phyloP scores from a whole-genome alignment of 2,797 vertebrate species.

The Crocidura indochinensis region DNA sequence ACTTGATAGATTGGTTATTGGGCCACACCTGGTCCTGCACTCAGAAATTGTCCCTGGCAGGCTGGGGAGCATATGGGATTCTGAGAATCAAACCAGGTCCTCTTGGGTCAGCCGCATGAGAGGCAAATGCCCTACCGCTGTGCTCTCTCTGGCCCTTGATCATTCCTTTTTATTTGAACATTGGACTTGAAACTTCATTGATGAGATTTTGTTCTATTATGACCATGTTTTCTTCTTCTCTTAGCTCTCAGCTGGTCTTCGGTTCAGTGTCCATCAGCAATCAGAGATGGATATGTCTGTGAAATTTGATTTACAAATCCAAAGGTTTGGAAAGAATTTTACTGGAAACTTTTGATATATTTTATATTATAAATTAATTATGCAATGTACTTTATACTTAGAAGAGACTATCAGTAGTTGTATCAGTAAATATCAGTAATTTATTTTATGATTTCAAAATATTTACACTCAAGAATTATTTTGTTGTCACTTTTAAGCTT shows the following conservation, averaged over 20 bases:
- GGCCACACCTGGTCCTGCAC: too few species aligned
- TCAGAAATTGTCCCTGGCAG: too few species aligned
- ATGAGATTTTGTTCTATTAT: slow-evolving; percentile 41
- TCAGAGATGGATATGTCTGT: slow-evolving; percentile 97
- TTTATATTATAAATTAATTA: background rate
- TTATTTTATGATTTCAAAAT: too few species aligned
- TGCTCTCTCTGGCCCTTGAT: too few species aligned
- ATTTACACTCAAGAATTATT: slow-evolving; percentile 39
- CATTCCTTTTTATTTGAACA: background rate
- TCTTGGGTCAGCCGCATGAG: too few species aligned
- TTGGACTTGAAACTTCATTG: background rate
- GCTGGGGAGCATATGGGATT: too few species aligned
- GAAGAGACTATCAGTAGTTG: too few species aligned
- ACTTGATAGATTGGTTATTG: too few species aligned
- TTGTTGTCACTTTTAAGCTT: slow-evolving; percentile 55
- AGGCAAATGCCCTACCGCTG: too few species aligned
- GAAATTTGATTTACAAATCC: slow-evolving; percentile 95
- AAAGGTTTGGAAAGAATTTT: slow-evolving; percentile 91
- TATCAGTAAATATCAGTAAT: too few species aligned
- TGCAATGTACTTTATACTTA: background rate
- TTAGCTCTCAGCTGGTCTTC: slow-evolving; percentile 94
- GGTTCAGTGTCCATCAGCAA: slow-evolving; percentile 97
- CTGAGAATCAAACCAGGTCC: too few species aligned
- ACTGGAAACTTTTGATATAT: background rate
- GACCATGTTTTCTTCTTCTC: background rate